A percentile compares a stretch with the other conserved stretches of the same genome.
These are phyloP conservation scores for Ictalurus furcatus DNA, from an alignment of 2,113 vertebrate species.

Conservation along the genomic window DNA sequence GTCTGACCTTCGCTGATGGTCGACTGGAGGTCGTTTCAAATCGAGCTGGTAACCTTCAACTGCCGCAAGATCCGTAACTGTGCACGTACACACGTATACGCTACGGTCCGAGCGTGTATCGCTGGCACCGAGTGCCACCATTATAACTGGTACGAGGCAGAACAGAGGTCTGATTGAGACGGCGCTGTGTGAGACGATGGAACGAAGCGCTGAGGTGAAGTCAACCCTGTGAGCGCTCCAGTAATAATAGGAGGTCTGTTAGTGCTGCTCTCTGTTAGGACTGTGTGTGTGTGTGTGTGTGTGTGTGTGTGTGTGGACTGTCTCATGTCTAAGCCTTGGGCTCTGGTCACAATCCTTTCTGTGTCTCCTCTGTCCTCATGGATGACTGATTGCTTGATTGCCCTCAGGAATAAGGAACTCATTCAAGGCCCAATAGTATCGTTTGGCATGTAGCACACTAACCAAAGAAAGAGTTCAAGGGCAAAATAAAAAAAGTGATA, in stretches of 20 bases:
- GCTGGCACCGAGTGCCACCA: conserved; percentile 16
- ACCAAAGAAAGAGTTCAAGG: background rate
- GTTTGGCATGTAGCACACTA: background rate
- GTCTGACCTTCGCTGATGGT: background rate
- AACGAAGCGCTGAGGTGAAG: conserved; percentile 32
- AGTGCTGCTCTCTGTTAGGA: conserved; percentile 16
- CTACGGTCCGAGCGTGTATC: background rate
- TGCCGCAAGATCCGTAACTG: background rate
- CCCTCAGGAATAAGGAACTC: conserved; percentile 22
- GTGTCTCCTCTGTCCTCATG: conserved; percentile 23
- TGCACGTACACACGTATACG: background rate
- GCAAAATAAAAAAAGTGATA: background rate
- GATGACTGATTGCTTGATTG: conserved; percentile 26
- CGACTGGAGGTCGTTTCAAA: background rate
- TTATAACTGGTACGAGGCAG: conserved; percentile 23
- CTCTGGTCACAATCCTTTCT: conserved; percentile 40
- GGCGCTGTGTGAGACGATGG: conserved; percentile 21
- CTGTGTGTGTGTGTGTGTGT: background rate
- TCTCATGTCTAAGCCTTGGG: conserved; percentile 45
- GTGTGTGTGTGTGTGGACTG: conserved; percentile 18
- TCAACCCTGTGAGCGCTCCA: conserved; percentile 36
- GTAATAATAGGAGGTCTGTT: conserved; percentile 47
- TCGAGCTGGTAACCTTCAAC: background rate
- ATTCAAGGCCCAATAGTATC: background rate
- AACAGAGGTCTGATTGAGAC: conserved; percentile 32